phyloP scores from a whole-genome alignment of 2,113 vertebrate species.

The Notarius lentiginosus region DNA sequence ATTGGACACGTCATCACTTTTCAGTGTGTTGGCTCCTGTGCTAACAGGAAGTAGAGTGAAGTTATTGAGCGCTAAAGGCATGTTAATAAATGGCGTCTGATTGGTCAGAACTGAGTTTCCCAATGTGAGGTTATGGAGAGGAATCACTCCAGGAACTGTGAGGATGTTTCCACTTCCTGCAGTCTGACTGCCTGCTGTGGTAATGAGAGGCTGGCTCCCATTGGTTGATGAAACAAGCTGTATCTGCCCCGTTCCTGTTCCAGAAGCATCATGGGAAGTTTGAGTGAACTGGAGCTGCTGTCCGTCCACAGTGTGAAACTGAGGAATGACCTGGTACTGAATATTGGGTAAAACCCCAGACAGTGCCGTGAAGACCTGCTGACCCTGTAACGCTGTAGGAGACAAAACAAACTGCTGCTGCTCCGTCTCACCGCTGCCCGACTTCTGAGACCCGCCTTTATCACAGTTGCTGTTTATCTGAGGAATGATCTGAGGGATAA shows the following conservation, averaged over 20 bases:
- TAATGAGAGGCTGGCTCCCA: constrained; percentile 85
- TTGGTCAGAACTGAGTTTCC: constrained; percentile 84
- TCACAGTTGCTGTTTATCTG: constrained; percentile 62
- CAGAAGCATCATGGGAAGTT: constrained; percentile 82
- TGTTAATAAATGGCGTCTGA: constrained; percentile 91
- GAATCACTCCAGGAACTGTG: constrained; percentile 89
- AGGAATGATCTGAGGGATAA: constrained; percentile 76
- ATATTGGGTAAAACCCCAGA: constrained; percentile 88
- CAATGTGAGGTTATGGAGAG: constrained; percentile 87
- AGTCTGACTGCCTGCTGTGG: constrained; percentile 74
- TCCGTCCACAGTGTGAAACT: constrained; percentile 94
- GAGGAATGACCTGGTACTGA: constrained; percentile 96
- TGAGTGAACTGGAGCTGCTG: constrained; percentile 89
- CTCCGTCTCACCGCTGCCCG: constrained; percentile 68
- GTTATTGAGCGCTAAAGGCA: constrained; percentile 91
- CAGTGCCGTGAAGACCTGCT: constrained; percentile 87
- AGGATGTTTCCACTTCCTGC: constrained; percentile 83
- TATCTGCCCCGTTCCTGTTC: constrained; percentile 76
- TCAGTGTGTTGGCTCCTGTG: constrained; percentile 68
- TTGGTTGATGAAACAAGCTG: constrained; percentile 83
- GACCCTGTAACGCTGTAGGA: constrained; percentile 81
- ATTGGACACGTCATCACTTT: constrained; percentile 53
- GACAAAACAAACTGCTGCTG: constrained; percentile 82
- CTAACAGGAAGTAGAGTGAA: constrained; percentile 91
- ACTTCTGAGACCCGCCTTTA: constrained; percentile 72